phyloP scores from a whole-genome alignment of 2,113 vertebrate genomes.

The Cariama cristata region DNA sequence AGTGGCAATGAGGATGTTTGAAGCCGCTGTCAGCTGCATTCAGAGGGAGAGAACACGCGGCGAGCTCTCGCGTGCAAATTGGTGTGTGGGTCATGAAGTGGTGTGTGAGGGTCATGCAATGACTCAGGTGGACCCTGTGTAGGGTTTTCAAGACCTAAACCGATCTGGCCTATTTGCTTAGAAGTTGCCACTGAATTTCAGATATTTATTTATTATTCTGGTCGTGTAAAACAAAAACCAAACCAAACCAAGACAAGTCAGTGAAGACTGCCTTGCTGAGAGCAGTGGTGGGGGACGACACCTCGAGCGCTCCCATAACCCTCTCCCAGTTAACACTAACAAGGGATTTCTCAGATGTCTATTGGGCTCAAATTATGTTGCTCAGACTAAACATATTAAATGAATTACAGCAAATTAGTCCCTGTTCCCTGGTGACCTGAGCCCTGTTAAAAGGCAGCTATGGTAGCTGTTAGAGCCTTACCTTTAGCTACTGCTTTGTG shows the following conservation, averaged over 20 bases:
- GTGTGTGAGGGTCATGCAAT: too few relatives aligned
- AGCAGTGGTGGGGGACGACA: neutral
- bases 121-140: neutral
- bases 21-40: neutral
- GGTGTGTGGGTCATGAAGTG: neutral
- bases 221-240: neutral
- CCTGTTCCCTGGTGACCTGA: neutral
- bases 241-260: neutral
- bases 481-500: neutral
- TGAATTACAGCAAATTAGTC: slow-evolving; percentile 60
- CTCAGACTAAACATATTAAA: slow-evolving; percentile 66
- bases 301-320: neutral
- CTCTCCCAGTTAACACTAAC: neutral
- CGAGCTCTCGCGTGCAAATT: fast-evolving
- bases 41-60: neutral
- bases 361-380: slow-evolving; percentile 15
- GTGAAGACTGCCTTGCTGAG: neutral
- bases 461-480: neutral
- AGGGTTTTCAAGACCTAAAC: neutral
- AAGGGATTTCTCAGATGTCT: neutral
- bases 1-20: neutral
- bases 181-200: neutral
- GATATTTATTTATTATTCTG: neutral
- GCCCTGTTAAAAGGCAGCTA: neutral
- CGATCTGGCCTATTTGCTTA: neutral